These are phyloP conservation scores for Aphodius sticticus DNA, from an alignment of 2,888 invertebrate genomes.

Conservation along the genomic window DNA sequence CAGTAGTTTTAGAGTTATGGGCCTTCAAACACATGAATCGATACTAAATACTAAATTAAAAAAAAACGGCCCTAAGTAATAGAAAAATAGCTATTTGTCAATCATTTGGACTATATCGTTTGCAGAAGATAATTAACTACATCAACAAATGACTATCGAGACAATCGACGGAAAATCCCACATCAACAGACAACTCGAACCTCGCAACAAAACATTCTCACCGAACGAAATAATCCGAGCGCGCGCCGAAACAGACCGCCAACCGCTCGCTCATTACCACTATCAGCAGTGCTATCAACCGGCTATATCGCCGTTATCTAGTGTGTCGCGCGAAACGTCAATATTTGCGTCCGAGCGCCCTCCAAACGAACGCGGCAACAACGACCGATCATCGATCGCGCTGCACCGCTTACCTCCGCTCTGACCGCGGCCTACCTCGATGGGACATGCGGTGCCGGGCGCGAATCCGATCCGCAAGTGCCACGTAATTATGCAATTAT, in stretches of 20 bases:
- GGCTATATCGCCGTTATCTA: not conserved
- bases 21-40: too few relatives aligned
- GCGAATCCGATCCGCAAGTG: not conserved
- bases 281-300: not conserved
- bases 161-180: not conserved
- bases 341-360: not conserved
- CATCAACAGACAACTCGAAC: not conserved
- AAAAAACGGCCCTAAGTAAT: too few relatives aligned
- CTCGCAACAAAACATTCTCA: not conserved
- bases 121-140: too few relatives aligned
- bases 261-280: not conserved
- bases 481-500: constrained; percentile 4
- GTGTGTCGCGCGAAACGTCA: not conserved
- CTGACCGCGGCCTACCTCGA: too few relatives aligned
- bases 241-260: not conserved
- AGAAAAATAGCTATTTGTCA: too few relatives aligned
- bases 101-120: too few relatives aligned
- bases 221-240: not conserved
- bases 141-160: too few relatives aligned
- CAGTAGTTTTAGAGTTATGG: too few relatives aligned
- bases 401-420: not conserved
- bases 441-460: not conserved
- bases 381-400: not conserved
- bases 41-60: too few relatives aligned
- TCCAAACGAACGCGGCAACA: not conserved